These are phyloP conservation scores for Python bivittatus DNA, from an alignment of 2,113 vertebrate species.

Conservation along the genomic window DNA sequence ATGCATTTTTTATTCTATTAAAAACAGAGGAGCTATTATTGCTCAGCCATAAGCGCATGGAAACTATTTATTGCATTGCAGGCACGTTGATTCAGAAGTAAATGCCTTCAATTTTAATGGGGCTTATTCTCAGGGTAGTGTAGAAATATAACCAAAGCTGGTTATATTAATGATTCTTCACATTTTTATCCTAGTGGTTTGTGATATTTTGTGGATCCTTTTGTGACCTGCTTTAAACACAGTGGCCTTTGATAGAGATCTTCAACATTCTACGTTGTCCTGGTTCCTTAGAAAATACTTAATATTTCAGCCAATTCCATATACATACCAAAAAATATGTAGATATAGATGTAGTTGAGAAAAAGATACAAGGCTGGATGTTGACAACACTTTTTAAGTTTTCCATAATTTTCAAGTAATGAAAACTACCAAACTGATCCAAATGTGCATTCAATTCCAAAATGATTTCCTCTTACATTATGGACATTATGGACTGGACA, in stretches of 20 bases:
- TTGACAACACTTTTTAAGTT: neutral
- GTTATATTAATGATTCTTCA: too few relatives aligned
- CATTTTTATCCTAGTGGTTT: too few relatives aligned
- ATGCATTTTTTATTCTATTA: neutral
- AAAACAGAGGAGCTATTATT: neutral
- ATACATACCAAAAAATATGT: too few relatives aligned
- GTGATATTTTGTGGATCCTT: too few relatives aligned
- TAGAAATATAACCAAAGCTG: neutral
- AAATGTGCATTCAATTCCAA: neutral
- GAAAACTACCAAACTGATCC: neutral
- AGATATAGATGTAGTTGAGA: neutral
- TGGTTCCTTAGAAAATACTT: too few relatives aligned
- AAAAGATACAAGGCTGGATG: neutral
- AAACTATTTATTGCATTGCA: neutral
- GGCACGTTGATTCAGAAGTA: neutral
- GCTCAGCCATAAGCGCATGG: neutral
- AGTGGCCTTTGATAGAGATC: too few relatives aligned
- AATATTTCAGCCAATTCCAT: too few relatives aligned
- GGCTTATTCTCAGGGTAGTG: neutral
- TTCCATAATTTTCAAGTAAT: too few relatives aligned
- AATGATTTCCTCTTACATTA: too few relatives aligned
- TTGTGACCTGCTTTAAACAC: too few relatives aligned
- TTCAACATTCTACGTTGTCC: too few relatives aligned
- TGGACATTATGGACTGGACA: neutral
- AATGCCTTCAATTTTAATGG: neutral